Base-by-base conservation (phyloP, 2,113 vertebrate genomes). In the Megaceryle torquata region DNA sequence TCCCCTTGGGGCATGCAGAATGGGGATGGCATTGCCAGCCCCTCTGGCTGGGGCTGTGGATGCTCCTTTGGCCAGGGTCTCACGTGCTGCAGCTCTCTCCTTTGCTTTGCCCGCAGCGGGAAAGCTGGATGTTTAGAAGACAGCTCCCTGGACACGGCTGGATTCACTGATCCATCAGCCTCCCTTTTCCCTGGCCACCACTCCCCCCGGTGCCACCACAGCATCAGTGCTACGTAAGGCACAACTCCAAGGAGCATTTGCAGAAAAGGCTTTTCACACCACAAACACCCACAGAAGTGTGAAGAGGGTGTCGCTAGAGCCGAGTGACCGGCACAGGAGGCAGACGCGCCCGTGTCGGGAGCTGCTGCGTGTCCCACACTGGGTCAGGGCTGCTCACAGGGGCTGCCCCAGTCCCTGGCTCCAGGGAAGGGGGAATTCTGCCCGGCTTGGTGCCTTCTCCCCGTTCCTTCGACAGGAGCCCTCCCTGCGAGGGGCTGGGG, bases 1-100 rank as follows among this genome's bases (percentile, higher is more conserved):
- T 11, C 8, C n/a, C 28, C 41, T 6, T 11, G 50, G 65, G 50
- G 25, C 5, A 6, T 2, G 1, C 11, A 10, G 75, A 1, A 3
- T 3, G 33, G 24, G 46, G 39, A 11, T 2, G 54, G 63, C 29
- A 3, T 3, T 6, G 37, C 37, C 5, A 67, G 37, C 18, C 46
- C 64, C 46, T 12, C 21, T 7, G 11, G 15, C 44, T 12, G 5
- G 13, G 11, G 15, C 44, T 10, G 9, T 10, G 56, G 31, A 9
- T 18, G 25, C 68, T 63, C 39, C 53, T 13, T 21, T 7, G 4
- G 63, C 35, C 4, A 5, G 28, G 29, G 16, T 5, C 53, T 60
- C 37, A 2, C 33, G 1, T 3, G 33, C 57, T 13, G 71, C 31
- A 51, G 72, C 35, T 18, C 18, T 28, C 37, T 13, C 39, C 70